A percentile compares a stretch with the other conserved stretches of the same genome.
These are phyloP conservation scores for Escarpia spicata DNA, from an alignment of 2,888 invertebrate genomes.

Conservation along the genomic window DNA sequence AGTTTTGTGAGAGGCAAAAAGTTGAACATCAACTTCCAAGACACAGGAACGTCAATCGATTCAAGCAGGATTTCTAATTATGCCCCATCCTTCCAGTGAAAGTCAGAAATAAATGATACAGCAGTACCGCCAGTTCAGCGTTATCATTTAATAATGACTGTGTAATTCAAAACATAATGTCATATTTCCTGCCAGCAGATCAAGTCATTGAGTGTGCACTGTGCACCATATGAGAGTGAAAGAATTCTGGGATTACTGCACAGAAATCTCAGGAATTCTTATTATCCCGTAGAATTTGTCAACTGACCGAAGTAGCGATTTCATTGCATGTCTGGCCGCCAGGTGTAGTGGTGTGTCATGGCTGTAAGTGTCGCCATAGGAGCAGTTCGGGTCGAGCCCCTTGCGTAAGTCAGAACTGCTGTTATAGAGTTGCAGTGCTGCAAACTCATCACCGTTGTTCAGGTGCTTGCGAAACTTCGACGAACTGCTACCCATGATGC, in stretches of 20 bases:
- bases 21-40: too few species aligned
- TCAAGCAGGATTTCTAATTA: neutral
- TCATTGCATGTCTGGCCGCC: constrained; percentile 75
- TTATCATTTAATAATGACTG: neutral
- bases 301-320: constrained; percentile 70
- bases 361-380: constrained; percentile 75
- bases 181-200: neutral
- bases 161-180: neutral
- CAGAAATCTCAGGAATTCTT: constrained; percentile 17
- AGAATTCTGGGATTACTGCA: neutral
- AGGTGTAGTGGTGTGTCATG: constrained; percentile 77
- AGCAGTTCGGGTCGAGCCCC: constrained; percentile 75
- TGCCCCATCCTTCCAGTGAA: neutral
- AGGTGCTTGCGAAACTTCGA: constrained; percentile 78
- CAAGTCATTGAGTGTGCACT: neutral
- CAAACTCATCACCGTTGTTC: constrained; percentile 77
- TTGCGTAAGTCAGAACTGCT: constrained; percentile 73
- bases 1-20: too few species aligned
- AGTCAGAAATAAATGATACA: neutral
- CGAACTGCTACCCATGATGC: constrained; percentile 74
- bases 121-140: neutral
- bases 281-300: neutral
- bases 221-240: too few species aligned
- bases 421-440: constrained; percentile 75
- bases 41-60: neutral